Conservation (phyloP, 2,888 invertebrate species). For the Morinoia aosen region DNA sequence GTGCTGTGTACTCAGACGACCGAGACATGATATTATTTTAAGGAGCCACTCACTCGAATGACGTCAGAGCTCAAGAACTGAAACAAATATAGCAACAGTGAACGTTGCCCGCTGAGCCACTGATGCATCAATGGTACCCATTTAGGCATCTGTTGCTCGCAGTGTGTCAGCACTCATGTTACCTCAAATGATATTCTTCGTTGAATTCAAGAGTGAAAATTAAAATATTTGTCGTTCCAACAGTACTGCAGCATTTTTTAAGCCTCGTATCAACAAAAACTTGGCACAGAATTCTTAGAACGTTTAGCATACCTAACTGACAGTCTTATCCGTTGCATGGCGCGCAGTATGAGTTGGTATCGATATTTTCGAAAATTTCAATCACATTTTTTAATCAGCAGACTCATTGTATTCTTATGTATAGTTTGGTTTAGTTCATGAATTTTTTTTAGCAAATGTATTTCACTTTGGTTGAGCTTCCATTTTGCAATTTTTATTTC, state of each 20-base stretch:
- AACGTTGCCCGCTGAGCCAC: not conserved
- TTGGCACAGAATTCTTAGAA: not conserved
- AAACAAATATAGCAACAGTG: not conserved
- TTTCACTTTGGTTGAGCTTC: too few relatives aligned
- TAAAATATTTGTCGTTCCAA: not conserved
- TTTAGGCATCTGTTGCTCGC: not conserved
- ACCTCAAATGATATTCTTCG: not conserved
- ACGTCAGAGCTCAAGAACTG: not conserved
- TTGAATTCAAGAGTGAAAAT: not conserved
- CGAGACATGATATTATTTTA: slow-evolving; percentile 7
- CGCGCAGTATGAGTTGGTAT: not conserved
- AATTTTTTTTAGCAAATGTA: not conserved
- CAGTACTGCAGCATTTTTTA: not conserved
- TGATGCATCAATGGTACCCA: not conserved
- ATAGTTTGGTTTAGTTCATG: not conserved
- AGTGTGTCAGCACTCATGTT: not conserved
- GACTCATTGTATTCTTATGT: not conserved
- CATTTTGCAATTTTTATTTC: too few relatives aligned
- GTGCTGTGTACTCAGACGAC: not conserved
- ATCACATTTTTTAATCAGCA: not conserved
- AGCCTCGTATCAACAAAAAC: not conserved
- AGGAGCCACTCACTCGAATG: not conserved
- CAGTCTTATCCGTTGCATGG: not conserved
- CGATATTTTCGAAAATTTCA: not conserved
- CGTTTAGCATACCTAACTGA: not conserved